phyloP scores from a whole-genome alignment of 2,888 invertebrate genomes.

The Plagodis pulveraria region DNA sequence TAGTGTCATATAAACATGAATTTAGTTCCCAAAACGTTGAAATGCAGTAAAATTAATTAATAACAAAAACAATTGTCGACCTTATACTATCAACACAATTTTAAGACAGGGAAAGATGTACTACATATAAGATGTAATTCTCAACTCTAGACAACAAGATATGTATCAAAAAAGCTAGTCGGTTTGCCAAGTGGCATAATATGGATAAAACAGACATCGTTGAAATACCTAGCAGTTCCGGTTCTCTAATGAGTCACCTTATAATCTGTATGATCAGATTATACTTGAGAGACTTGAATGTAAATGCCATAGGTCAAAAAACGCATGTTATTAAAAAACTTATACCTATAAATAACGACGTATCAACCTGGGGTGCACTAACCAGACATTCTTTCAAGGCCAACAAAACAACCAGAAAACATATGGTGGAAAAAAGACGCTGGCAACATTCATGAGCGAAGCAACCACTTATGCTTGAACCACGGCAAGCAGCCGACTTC shows the following conservation, averaged over 20 bases:
- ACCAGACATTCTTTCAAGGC: slow-evolving; percentile 79
- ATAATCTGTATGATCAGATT: slow-evolving; percentile 14
- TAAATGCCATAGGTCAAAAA: slow-evolving; percentile 32
- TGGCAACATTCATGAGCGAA: slow-evolving; percentile 53
- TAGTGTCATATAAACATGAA: too few species aligned
- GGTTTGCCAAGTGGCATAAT: neutral
- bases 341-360: slow-evolving; percentile 66
- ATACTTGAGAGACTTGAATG: slow-evolving; percentile 4
- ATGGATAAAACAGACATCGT: neutral
- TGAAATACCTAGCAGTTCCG: slow-evolving; percentile 18
- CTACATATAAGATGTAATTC: too few species aligned
- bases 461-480: slow-evolving; percentile 58
- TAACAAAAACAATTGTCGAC: too few species aligned
- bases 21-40: too few species aligned
- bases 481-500: slow-evolving; percentile 53
- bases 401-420: slow-evolving; percentile 80
- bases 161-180: too few species aligned
- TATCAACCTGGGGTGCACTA: slow-evolving; percentile 66
- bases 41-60: too few species aligned
- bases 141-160: too few species aligned
- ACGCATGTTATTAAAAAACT: slow-evolving; percentile 37
- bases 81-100: too few species aligned
- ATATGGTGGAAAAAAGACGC: slow-evolving; percentile 76
- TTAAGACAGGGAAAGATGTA: too few species aligned
- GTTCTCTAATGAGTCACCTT: slow-evolving; percentile 21